Evolutionary conservation across 2,113 vertebrate genomes (phyloP).

Genomic region (Toxostoma redivivum): DNA sequence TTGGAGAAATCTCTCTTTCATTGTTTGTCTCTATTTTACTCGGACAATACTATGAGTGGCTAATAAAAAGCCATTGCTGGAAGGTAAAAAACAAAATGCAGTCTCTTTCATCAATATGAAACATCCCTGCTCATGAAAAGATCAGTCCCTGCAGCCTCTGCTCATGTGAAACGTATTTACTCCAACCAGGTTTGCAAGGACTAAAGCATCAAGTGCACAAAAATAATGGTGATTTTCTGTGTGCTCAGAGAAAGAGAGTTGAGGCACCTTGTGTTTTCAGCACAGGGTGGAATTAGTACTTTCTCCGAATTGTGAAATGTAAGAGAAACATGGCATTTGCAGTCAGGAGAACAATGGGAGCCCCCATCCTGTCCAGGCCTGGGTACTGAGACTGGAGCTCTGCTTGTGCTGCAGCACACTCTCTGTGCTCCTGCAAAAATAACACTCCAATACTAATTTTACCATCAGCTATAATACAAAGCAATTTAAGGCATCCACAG

Average conservation of each 20-base stretch:
- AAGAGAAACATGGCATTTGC: neutral
- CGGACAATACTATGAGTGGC: neutral
- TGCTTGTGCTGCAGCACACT: neutral
- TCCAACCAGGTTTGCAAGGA: neutral
- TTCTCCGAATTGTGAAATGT: neutral
- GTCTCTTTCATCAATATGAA: neutral
- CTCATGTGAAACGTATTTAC: neutral
- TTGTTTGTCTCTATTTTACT: neutral
- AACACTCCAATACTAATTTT: conserved; percentile 43
- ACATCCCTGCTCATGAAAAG: neutral
- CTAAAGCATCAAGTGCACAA: neutral
- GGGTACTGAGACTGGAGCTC: neutral
- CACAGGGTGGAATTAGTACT: neutral
- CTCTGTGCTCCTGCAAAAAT: neutral
- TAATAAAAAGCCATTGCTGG: neutral
- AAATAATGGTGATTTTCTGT: neutral
- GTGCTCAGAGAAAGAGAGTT: neutral
- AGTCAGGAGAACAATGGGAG: neutral
- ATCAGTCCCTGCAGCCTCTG: neutral
- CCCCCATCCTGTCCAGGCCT: neutral
- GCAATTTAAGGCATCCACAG: conserved; percentile 29
- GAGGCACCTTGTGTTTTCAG: neutral
- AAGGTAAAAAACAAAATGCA: neutral
- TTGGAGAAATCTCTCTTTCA: neutral
- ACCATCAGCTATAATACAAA: conserved; percentile 8